Evolutionary conservation across 2,113 vertebrate species (phyloP).

Genomic region (Syngnathus scovelli): DNA sequence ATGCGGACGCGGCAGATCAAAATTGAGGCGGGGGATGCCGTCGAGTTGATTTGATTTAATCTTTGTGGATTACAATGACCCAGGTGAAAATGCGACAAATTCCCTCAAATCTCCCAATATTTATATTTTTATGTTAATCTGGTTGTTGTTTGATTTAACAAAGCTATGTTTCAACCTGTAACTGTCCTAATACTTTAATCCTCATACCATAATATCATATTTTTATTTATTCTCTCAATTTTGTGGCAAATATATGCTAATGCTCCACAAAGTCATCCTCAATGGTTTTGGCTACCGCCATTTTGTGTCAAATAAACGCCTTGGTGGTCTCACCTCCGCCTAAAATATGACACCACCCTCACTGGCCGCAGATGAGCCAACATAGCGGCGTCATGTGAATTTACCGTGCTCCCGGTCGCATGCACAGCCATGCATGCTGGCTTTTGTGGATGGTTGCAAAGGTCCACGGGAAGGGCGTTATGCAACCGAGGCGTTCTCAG

Average conservation of each 20-base stretch:
- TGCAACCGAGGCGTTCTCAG: conserved; percentile 53
- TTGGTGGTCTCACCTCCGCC: conserved; percentile 18
- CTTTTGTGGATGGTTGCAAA: conserved; percentile 49
- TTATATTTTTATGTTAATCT: no score
- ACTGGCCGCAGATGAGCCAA: conserved; percentile 20
- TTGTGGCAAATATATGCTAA: no score
- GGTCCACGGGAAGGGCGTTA: conserved; percentile 38
- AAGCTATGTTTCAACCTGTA: not conserved
- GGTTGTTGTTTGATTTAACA: no score
- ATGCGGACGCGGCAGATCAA: not conserved
- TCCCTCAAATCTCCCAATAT: no score
- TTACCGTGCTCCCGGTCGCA: conserved; percentile 11
- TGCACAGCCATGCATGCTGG: conserved; percentile 31
- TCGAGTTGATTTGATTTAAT: not conserved
- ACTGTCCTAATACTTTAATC: not conserved
- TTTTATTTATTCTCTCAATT: no score
- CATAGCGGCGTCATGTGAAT: conserved; percentile 40
- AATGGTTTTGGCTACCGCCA: not conserved
- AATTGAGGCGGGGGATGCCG: not conserved
- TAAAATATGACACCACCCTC: conserved; percentile 33
- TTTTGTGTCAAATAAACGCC: not conserved
- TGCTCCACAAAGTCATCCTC: not conserved
- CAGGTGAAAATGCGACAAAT: no score
- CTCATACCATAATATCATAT: not conserved
- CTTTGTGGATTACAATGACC: no score